phyloP scores from a whole-genome alignment of 2,888 invertebrate species.

The Machimus atricapillus region DNA sequence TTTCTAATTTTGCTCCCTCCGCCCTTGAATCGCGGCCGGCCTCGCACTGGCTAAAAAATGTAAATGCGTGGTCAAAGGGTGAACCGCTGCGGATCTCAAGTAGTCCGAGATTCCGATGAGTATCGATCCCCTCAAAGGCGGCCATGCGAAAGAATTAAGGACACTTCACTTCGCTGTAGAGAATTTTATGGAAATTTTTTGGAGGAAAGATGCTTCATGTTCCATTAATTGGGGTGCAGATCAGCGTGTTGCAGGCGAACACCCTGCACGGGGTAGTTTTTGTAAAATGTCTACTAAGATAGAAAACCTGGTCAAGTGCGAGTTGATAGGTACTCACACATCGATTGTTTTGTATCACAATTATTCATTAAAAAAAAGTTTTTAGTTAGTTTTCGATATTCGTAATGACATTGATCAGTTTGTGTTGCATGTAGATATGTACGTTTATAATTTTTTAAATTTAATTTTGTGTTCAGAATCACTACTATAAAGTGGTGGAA shows the following conservation, averaged over 20 bases:
- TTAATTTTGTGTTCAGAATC: too few relatives aligned
- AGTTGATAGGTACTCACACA: background rate
- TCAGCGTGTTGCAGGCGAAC: background rate
- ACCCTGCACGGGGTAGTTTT: background rate
- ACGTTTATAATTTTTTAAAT: too few relatives aligned
- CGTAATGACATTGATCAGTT: too few relatives aligned
- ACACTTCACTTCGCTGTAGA: background rate
- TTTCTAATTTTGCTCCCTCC: background rate
- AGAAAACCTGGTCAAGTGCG: background rate
- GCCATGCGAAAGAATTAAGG: slow-evolving; percentile 38
- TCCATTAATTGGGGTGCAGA: background rate
- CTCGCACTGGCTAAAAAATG: slow-evolving; percentile 14
- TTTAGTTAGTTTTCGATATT: too few relatives aligned
- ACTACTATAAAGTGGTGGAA: too few relatives aligned
- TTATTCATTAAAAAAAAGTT: background rate
- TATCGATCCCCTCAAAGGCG: slow-evolving; percentile 26
- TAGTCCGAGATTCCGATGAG: slow-evolving; percentile 22
- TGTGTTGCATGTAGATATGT: too few relatives aligned
- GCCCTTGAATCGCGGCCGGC: background rate
- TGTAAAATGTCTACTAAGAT: background rate
- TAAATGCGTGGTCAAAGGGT: slow-evolving; percentile 38
- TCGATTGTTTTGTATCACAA: background rate
- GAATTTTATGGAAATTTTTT: slow-evolving; percentile 16
- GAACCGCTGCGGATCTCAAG: slow-evolving; percentile 8
- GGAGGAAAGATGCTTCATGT: background rate